Conservation (phyloP, 2,888 invertebrate genomes). For the Pristionchus maxplancki region DNA sequence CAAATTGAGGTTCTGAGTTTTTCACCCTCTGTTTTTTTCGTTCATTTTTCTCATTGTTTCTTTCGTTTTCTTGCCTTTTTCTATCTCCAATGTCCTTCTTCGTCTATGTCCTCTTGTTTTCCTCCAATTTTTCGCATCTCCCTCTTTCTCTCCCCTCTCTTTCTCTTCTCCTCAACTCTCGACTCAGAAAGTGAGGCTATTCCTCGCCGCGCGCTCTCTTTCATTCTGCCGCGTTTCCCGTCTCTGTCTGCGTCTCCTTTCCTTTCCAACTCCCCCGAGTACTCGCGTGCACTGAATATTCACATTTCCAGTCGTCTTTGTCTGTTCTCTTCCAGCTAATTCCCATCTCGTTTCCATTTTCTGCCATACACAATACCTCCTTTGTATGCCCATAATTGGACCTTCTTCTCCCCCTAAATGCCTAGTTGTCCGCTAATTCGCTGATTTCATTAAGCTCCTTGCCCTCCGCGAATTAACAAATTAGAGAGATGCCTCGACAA, state of each 20-base stretch:
- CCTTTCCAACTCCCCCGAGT: neutral
- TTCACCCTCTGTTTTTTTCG: neutral
- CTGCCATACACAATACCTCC: neutral
- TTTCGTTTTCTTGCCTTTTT: neutral
- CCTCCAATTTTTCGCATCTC: slow-evolving; percentile 8
- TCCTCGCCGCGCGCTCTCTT: slow-evolving; percentile 14
- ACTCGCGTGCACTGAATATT: neutral
- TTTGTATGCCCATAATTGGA: neutral
- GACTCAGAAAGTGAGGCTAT: neutral
- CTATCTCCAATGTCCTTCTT: neutral
- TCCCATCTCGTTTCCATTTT: neutral
- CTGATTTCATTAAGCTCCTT: neutral
- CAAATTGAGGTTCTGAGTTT: neutral
- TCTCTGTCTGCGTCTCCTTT: neutral
- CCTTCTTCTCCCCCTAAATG: neutral
- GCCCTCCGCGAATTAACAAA: neutral
- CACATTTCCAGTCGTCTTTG: neutral
- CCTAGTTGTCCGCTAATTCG: neutral
- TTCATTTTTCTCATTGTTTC: neutral
- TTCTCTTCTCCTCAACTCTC: neutral
- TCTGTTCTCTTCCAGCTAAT: neutral
- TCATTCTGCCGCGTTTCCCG: neutral
- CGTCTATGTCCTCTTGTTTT: slow-evolving; percentile 4
- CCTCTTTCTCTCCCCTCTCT: slow-evolving; percentile 10
- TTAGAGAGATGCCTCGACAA: neutral